phyloP scores from a whole-genome alignment of 2,888 invertebrate species.

The Drosophila rellima region DNA sequence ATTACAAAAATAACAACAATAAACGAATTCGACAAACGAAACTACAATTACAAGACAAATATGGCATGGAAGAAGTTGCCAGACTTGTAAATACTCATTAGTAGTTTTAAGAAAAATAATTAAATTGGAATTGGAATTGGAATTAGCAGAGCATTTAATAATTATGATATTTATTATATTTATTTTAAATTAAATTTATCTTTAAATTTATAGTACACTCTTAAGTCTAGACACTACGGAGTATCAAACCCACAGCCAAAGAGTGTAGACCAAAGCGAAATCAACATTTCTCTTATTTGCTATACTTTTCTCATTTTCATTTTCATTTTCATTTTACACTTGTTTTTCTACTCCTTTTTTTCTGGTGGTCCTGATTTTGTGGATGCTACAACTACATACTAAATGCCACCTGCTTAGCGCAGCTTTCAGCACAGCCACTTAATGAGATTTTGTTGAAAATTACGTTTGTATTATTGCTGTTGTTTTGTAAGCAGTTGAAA shows the following conservation, averaged over 20 bases:
- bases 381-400: conserved; percentile 29
- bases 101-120: too few species aligned
- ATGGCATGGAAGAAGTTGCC: not conserved
- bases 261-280: conserved; percentile 39
- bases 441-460: conserved; percentile 75
- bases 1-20: conserved; percentile 52
- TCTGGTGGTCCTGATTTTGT: conserved; percentile 6
- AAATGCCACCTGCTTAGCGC: conserved; percentile 59
- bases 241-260: conserved; percentile 25
- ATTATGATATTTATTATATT: too few species aligned
- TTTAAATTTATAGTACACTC: too few species aligned
- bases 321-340: conserved; percentile 4
- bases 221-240: not conserved
- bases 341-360: conserved; percentile 32
- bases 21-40: conserved; percentile 13
- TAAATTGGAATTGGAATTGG: too few species aligned
- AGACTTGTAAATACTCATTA: not conserved
- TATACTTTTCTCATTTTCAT: conserved; percentile 22
- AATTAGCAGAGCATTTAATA: too few species aligned
- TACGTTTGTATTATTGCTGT: conserved; percentile 50
- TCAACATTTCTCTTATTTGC: conserved; percentile 40
- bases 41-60: conserved; percentile 27
- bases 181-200: too few species aligned
- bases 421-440: conserved; percentile 48
- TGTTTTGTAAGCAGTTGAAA: conserved; percentile 62